These are phyloP conservation scores for Pogonus chalceus DNA, from an alignment of 1,140 invertebrate species.

Conservation along the genomic window DNA sequence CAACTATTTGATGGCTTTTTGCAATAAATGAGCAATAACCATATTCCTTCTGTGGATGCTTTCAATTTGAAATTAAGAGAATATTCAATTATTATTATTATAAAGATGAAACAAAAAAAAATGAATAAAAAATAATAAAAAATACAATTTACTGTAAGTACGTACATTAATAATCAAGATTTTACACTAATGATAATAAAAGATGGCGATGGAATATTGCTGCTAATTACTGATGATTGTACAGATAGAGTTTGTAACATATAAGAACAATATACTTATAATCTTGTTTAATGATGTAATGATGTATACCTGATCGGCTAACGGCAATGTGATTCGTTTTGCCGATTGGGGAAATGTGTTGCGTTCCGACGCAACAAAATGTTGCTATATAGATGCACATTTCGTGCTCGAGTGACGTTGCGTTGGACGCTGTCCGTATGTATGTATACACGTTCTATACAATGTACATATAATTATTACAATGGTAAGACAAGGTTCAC, in stretches of 20 bases:
- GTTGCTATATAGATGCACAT: not conserved
- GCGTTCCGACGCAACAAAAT: not conserved
- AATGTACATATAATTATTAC: constrained; percentile 51
- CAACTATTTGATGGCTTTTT: constrained; percentile 35
- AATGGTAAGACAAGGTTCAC: constrained; percentile 67
- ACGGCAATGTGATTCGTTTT: too few species aligned
- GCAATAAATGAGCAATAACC: constrained; percentile 45
- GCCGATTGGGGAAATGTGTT: not conserved
- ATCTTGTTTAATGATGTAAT: constrained; percentile 1
- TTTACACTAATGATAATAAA: constrained; percentile 35
- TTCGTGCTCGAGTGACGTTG: not conserved
- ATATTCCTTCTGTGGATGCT: constrained; percentile 42
- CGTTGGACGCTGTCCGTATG: constrained; percentile 27
- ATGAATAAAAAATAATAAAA: constrained; percentile 23
- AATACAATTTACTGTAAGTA: constrained; percentile 34
- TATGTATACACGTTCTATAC: constrained; percentile 55
- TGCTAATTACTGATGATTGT: constrained; percentile 33
- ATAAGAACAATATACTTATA: constrained; percentile 25
- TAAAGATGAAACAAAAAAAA: constrained; percentile 16
- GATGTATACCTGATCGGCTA: too few species aligned
- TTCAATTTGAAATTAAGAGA: constrained; percentile 36
- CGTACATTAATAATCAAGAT: constrained; percentile 35
- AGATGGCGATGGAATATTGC: constrained; percentile 28
- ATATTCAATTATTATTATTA: constrained; percentile 29
- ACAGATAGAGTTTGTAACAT: constrained; percentile 40